These are phyloP conservation scores for Adelges cooleyi DNA, from an alignment of 1,140 invertebrate species.

Conservation along the genomic window DNA sequence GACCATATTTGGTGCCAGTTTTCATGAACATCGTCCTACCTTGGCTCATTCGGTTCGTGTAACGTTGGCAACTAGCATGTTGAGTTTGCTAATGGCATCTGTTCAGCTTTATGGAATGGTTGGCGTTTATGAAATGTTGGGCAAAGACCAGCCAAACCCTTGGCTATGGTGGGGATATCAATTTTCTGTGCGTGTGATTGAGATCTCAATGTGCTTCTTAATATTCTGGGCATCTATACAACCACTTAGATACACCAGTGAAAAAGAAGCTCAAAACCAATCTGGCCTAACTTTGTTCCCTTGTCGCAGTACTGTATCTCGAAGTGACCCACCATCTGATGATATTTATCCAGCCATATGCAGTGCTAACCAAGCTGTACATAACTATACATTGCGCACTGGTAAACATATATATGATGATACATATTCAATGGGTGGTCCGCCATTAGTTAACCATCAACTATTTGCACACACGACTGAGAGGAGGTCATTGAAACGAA, in stretches of 20 bases:
- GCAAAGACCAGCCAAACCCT: slow-evolving; percentile 42
- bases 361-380: slow-evolving; percentile 69
- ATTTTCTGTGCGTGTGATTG: slow-evolving; percentile 66
- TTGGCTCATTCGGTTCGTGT: slow-evolving; percentile 64
- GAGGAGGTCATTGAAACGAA: slow-evolving; percentile 37
- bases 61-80: slow-evolving; percentile 66
- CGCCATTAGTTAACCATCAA: slow-evolving; percentile 36
- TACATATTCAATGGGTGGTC: slow-evolving; percentile 46
- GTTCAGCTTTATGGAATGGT: slow-evolving; percentile 74
- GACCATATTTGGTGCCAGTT: slow-evolving; percentile 37
- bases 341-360: slow-evolving; percentile 69
- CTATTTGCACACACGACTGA: slow-evolving; percentile 36
- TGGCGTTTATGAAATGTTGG: slow-evolving; percentile 48
- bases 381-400: slow-evolving; percentile 66
- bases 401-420: slow-evolving; percentile 65
- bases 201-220: slow-evolving; percentile 67
- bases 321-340: slow-evolving; percentile 36
- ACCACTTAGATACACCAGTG: slow-evolving; percentile 38
- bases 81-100: slow-evolving; percentile 67
- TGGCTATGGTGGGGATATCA: slow-evolving; percentile 87
- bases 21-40: slow-evolving; percentile 39
- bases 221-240: slow-evolving; percentile 63
- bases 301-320: slow-evolving; percentile 41
- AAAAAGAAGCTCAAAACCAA: slow-evolving; percentile 39
- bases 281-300: slow-evolving; percentile 61